Evolutionary conservation across 2,113 vertebrate genomes (phyloP).

Genomic region (Rhynchopsitta pachyrhyncha): DNA sequence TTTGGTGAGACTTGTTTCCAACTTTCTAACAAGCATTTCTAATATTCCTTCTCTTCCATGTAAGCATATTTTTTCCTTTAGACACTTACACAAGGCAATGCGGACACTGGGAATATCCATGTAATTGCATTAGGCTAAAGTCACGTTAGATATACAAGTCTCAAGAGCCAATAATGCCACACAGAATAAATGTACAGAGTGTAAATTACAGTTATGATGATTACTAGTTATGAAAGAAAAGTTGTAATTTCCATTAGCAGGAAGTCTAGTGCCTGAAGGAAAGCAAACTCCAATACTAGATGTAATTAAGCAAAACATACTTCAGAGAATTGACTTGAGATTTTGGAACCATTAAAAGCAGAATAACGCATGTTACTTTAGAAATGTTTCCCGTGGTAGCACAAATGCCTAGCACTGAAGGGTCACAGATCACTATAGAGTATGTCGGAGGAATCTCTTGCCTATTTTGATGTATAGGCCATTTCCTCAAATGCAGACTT

Average conservation of each 20-base stretch:
- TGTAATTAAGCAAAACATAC: not conserved
- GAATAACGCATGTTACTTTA: not conserved
- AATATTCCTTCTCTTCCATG: not conserved
- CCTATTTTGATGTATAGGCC: not conserved
- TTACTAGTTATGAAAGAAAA: not conserved
- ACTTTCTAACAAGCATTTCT: not conserved
- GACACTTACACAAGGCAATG: not conserved
- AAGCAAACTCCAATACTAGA: not conserved
- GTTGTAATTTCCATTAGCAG: not conserved
- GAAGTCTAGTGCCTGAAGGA: not conserved
- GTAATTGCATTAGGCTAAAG: not conserved
- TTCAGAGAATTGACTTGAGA: not conserved
- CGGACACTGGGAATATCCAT: not conserved
- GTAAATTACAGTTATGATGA: not conserved
- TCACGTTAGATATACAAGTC: not conserved
- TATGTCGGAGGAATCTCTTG: not conserved
- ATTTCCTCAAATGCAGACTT: not conserved
- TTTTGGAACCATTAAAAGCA: not conserved
- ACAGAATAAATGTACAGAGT: not conserved
- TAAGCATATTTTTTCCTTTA: not conserved
- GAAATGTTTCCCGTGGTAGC: not conserved
- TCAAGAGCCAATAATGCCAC: not conserved
- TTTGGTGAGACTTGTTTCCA: not conserved
- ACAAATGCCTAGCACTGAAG: not conserved
- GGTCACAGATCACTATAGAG: not conserved